phyloP scores from a whole-genome alignment of 1,140 invertebrate genomes.

The Atopsyche davidsoni region DNA sequence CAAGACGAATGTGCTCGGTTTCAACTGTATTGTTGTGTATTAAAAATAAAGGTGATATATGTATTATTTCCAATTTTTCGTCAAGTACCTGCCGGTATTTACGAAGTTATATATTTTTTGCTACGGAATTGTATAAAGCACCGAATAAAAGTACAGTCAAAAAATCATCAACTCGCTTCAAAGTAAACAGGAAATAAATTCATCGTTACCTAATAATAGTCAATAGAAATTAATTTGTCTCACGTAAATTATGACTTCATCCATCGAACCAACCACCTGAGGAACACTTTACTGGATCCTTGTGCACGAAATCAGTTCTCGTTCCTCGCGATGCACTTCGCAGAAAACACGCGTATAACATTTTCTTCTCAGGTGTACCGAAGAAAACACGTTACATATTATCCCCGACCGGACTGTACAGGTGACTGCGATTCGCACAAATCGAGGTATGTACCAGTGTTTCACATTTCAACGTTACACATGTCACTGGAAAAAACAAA shows the following conservation, averaged over 20 bases:
- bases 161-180: too few species aligned
- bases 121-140: too few species aligned
- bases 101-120: too few species aligned
- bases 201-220: too few species aligned
- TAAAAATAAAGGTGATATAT: too few species aligned
- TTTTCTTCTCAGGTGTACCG: background rate
- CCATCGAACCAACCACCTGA: slow-evolving; percentile 27
- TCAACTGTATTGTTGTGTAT: too few species aligned
- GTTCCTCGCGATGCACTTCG: background rate
- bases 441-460: background rate
- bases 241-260: slow-evolving; percentile 22
- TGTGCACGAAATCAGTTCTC: slow-evolving; percentile 9
- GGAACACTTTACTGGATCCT: slow-evolving; percentile 17
- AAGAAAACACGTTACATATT: slow-evolving; percentile 1
- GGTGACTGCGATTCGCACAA: background rate
- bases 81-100: too few species aligned
- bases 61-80: too few species aligned
- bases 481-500: slow-evolving; percentile 14
- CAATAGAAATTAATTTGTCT: too few species aligned
- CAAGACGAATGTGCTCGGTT: too few species aligned
- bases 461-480: slow-evolving; percentile 19
- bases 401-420: background rate
- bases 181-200: too few species aligned
- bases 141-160: too few species aligned
- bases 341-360: background rate